phyloP scores from a whole-genome alignment of 2,888 invertebrate genomes.

The Biston stratarius region DNA sequence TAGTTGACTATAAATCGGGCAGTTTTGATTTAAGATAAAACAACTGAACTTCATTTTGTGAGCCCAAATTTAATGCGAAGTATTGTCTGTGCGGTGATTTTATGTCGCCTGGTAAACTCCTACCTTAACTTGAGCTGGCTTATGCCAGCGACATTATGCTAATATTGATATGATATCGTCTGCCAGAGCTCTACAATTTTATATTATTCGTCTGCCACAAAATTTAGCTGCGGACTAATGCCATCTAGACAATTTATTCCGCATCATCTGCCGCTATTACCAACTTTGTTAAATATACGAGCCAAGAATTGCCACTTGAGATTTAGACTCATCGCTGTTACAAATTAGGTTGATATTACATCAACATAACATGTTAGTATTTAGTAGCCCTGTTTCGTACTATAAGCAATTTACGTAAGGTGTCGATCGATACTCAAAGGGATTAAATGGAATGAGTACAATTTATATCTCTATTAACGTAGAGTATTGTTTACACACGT shows the following conservation, averaged over 20 bases:
- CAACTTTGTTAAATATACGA: constrained; percentile 41
- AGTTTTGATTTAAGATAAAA: neutral
- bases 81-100: neutral
- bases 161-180: constrained; percentile 73
- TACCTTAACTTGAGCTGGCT: constrained; percentile 43
- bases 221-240: constrained; percentile 62
- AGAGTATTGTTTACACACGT: constrained; percentile 81
- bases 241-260: constrained; percentile 64
- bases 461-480: constrained; percentile 85
- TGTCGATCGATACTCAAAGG: constrained; percentile 76
- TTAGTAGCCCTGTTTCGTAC: constrained; percentile 58
- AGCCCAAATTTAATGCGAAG: neutral
- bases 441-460: constrained; percentile 79
- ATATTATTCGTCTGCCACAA: constrained; percentile 74
- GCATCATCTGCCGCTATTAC: constrained; percentile 58
- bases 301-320: constrained; percentile 24
- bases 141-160: constrained; percentile 72
- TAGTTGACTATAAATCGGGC: too few species aligned
- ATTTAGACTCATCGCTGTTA: constrained; percentile 10
- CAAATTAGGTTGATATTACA: constrained; percentile 12
- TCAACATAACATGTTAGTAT: constrained; percentile 9
- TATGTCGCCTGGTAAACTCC: constrained; percentile 14
- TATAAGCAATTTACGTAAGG: constrained; percentile 72
- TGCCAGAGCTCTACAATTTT: constrained; percentile 66
- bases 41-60: neutral